Percentiles rank a stretch among this genome's conserved stretches.
Conservation (phyloP, 2,113 vertebrate species). For the Crotalus viridis region DNA sequence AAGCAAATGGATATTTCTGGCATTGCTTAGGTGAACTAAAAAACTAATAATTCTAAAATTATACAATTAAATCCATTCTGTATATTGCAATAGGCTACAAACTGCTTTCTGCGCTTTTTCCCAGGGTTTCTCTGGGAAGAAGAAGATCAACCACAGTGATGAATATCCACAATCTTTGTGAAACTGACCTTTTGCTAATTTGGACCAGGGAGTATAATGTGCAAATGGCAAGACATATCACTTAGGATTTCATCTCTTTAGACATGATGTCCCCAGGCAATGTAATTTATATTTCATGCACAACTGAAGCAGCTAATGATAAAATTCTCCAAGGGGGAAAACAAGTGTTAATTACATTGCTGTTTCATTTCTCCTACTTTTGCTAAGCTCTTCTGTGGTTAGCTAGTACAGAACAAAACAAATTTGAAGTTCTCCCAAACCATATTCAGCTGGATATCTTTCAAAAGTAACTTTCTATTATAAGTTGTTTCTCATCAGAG, state of each 20-base stretch:
- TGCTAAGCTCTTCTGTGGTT: not conserved
- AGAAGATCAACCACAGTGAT: slow-evolving; percentile 23
- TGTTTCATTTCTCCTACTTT: slow-evolving; percentile 58
- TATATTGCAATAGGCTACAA: not conserved
- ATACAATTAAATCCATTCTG: not conserved
- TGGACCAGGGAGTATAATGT: slow-evolving; percentile 71
- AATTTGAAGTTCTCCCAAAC: not conserved
- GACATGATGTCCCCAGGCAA: slow-evolving; percentile 78
- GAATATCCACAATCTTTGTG: slow-evolving; percentile 63
- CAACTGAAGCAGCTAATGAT: slow-evolving; percentile 85
- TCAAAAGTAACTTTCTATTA: not conserved
- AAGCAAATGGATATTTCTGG: not conserved
- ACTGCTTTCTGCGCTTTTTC: slow-evolving; percentile 20
- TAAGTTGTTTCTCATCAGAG: not conserved
- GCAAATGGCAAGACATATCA: slow-evolving; percentile 71
- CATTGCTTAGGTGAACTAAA: not conserved
- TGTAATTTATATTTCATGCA: slow-evolving; percentile 86
- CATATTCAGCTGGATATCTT: not conserved
- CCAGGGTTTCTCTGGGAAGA: slow-evolving; percentile 27
- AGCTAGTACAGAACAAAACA: not conserved
- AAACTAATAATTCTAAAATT: fast-evolving
- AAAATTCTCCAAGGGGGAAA: slow-evolving; percentile 81
- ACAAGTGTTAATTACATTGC: slow-evolving; percentile 83
- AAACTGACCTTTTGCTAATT: slow-evolving; percentile 64
- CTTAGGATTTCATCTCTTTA: slow-evolving; percentile 78